Evolutionary conservation across 1,140 invertebrate genomes (phyloP).

Genomic region (Akabosia matsudoensis): DNA sequence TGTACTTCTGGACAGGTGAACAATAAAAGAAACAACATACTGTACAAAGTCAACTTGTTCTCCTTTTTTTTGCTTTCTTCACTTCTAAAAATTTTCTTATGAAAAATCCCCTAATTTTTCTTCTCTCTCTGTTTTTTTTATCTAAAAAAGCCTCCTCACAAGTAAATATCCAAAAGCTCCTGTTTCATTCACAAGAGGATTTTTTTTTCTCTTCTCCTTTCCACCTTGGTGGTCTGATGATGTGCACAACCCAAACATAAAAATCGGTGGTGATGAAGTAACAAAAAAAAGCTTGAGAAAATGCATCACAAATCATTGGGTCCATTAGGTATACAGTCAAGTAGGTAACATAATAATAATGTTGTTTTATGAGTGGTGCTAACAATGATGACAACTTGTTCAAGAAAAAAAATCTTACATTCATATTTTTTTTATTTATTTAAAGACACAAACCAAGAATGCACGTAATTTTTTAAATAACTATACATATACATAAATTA

Average conservation of each 20-base stretch:
- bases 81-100: too few species aligned
- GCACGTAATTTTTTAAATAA: too few species aligned
- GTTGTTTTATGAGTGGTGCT: not conserved
- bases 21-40: not conserved
- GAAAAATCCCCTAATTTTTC: too few species aligned
- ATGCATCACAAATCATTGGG: constrained; percentile 23
- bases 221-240: constrained; percentile 19
- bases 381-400: not conserved
- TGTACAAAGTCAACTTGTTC: too few species aligned
- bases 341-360: constrained; percentile 10
- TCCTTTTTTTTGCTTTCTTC: too few species aligned
- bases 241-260: constrained; percentile 19
- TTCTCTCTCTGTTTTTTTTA: too few species aligned
- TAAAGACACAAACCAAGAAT: too few species aligned
- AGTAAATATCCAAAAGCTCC: not conserved
- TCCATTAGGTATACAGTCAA: not conserved
- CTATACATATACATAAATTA: too few species aligned
- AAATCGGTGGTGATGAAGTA: not conserved
- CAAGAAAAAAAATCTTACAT: not conserved
- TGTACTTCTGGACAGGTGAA: not conserved
- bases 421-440: not conserved
- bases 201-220: not conserved
- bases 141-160: too few species aligned
- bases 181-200: not conserved
- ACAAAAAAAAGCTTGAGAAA: not conserved